Base-by-base conservation (phyloP, 2,113 vertebrate species). In the Leptocoma aspasia region DNA sequence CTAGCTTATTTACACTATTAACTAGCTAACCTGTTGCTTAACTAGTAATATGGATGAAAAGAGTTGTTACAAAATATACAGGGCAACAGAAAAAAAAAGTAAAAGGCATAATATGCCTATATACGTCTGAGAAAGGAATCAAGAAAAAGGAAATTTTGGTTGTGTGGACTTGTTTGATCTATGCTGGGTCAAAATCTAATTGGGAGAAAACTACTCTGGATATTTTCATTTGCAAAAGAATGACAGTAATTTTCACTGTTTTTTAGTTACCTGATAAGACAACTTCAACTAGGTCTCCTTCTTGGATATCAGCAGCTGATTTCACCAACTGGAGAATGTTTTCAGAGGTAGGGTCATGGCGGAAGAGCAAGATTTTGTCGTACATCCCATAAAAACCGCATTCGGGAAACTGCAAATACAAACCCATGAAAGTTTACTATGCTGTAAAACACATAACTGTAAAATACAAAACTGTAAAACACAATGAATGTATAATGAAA, bases 321-420 rank as follows among this genome's bases (percentile, higher is more conserved):
- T 98, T 99, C 83, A 99, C 98, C 97, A 99, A 96, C 96, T 99
- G 99, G 72, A 99, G 98, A 95, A 99, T 98, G 94, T 99, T 99
- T 91, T 99, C 98, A 22, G 98, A 98, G 80, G 96, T 83, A 82
- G 98, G 98, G 41, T 99, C 98, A 82, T 99, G 99, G n/a, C 99
- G 99, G 95, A 99, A 99, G 91, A 99, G 98, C 80, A 99, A 98
- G 92, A 99, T 99, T 97, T 99, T 99, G 96, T 99, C 98, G 22
- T 99, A 99, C 97, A 99, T 98, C 78, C 98, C 99, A 54, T 99
- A 99, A 97, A 99, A 99, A 84, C 99, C 99, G 96, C 98, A 99
- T 94, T 99, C 99, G 3, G 99, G 99, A 92, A 99, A 99, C 99
- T 99, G 98, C 53, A 97, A 98, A 97, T 59, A 95, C 26, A 98